phyloP scores from a whole-genome alignment of 2,797 vertebrate genomes.

The Tauraco hartlaubi region DNA sequence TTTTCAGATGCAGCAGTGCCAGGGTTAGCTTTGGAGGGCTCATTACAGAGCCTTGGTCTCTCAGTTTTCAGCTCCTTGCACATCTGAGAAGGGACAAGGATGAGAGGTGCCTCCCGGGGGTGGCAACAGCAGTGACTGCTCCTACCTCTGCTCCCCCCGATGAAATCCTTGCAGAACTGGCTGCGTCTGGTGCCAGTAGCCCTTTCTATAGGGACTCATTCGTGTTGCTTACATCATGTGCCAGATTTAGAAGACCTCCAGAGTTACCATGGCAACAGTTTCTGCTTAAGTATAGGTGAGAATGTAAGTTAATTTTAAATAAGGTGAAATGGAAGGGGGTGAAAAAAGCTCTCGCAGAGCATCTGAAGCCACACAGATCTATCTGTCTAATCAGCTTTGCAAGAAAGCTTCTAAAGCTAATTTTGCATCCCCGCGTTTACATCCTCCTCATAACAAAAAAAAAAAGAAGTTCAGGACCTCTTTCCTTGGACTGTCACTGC shows the following conservation, averaged over 20 bases:
- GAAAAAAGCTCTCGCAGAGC: not conserved
- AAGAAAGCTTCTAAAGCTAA: slow-evolving; percentile 3
- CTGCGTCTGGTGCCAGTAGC: not conserved
- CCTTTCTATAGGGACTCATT: slow-evolving; percentile 18
- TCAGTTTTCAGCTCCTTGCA: not conserved
- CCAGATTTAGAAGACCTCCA: slow-evolving; percentile 71
- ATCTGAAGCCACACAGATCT: not conserved
- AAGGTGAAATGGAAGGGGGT: slow-evolving; percentile 35
- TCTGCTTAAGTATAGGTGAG: slow-evolving; percentile 78
- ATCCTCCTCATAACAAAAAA: not conserved
- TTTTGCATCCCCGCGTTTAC: not conserved
- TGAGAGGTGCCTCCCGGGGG: rapidly evolving
- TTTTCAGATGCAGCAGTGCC: not conserved
- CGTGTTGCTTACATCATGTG: slow-evolving; percentile 57
- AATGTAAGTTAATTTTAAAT: slow-evolving; percentile 80
- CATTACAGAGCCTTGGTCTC: rapidly evolving
- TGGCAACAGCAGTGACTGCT: not conserved
- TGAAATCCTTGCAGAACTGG: not conserved
- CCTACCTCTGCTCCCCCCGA: not conserved
- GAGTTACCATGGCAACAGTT: slow-evolving; percentile 73
- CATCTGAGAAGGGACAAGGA: not conserved
- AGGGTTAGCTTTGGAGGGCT: not conserved
- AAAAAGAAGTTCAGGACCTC: not conserved
- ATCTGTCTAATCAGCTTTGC: not conserved
- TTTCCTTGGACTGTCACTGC: not conserved